Base-by-base conservation (phyloP, 1,140 invertebrate species). In the Lasioglossum baleicum region DNA sequence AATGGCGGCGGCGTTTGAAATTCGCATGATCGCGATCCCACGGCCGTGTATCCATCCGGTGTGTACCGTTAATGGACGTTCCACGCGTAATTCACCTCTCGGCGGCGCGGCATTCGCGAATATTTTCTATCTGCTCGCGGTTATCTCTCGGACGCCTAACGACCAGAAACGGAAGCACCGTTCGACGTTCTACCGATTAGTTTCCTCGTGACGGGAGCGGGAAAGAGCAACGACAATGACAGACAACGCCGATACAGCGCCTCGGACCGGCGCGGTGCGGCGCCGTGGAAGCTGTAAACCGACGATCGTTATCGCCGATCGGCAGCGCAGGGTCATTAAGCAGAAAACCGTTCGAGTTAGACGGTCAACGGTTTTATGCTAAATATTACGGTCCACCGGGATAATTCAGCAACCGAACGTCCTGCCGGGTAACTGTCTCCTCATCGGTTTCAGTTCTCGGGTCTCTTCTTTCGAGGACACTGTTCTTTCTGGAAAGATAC, bases 51-150 rank as follows among this genome's bases (percentile, higher is more conserved):
- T 68, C 40, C 51, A 15, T 44, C 2, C 65, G 22, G 51, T 13
- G 3, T 44, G 58, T 77, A 70, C 67, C 75, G 66, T 77, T 71
- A 71, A 71, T 60, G 75, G 64, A 68, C 48, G 48, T 51, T 51
- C 60, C 60, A 51, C 26, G 6, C 42, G 71, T 64, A 51, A 64
- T 73, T 64, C 71, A 51, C 7, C 22, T 15, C 15, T 40, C 31
- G 53, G 53, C 72, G 72, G 61, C 51, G 22, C 31, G n/a, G 22
- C 40, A n/a, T 35, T 10, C 15, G 40, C 65, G 22, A 35, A 76
- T 69, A 60, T 76, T 76, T 61, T n/a, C 44, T 13, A 11, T 11
- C 44, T 22, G 26, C 35, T 6, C 8, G 40, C 65, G 22, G 22
- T 69, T 61, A 48, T 76, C 69, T 69, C 15, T 48, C 11, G 44